Conservation (phyloP, 2,888 invertebrate species). For the Melipona bicolor region DNA sequence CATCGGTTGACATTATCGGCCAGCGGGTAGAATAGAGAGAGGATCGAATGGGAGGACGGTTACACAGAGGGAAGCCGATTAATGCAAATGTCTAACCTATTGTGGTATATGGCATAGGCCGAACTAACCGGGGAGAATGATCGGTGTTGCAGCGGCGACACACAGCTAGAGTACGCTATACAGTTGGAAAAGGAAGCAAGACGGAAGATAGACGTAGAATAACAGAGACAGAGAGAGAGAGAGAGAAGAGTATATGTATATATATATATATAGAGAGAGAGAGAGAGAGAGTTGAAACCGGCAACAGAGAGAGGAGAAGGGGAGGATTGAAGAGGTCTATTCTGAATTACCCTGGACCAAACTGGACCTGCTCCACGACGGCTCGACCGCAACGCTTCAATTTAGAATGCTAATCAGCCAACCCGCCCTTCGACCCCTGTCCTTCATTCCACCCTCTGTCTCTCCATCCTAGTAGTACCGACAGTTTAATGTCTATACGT, state of each 20-base stretch:
- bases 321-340: constrained; percentile 68
- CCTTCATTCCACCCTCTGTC: constrained; percentile 38
- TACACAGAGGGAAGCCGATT: constrained; percentile 76
- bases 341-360: constrained; percentile 78
- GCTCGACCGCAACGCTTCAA: constrained; percentile 83
- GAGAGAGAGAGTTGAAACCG: constrained; percentile 49
- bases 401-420: constrained; percentile 84
- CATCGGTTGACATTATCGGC: constrained; percentile 62
- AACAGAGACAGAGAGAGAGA: not conserved
- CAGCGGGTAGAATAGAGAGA: constrained; percentile 49
- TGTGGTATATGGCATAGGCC: constrained; percentile 73
- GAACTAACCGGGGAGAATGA: constrained; percentile 67
- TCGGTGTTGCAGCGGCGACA: constrained; percentile 46
- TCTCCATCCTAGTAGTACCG: constrained; percentile 51
- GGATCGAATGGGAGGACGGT: constrained; percentile 55
- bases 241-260: not conserved
- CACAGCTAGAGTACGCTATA: constrained; percentile 22
- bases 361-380: constrained; percentile 75
- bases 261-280: not conserved
- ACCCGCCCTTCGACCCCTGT: constrained; percentile 39
- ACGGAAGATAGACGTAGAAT: too few species aligned
- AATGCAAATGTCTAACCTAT: constrained; percentile 82
- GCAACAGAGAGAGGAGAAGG: constrained; percentile 54
- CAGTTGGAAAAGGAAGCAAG: constrained; percentile 22
- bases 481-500: constrained; percentile 80